Base-by-base conservation (phyloP, 1,140 invertebrate species). In the Heterodera schachtii region DNA sequence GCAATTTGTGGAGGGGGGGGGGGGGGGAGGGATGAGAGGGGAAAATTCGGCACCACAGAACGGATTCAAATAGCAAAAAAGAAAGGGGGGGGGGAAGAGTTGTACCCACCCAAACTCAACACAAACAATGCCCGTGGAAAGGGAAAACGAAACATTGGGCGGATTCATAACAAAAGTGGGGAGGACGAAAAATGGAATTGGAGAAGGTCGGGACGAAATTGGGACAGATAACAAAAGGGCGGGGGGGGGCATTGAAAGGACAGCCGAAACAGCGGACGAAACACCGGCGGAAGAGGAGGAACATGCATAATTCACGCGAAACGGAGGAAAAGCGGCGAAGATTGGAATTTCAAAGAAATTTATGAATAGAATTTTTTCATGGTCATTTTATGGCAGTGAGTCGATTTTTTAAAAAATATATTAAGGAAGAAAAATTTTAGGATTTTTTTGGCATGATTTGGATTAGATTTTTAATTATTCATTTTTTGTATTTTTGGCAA, bases 231-330 rank as follows among this genome's bases (percentile, higher is more conserved):
- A 60, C 19, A 60, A 60, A 60, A 19, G 13, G 57, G 16, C 13
- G 57, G 11, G 57, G 57, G 13, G 57, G 57, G 57, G 57, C 9
- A 19, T 9, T 4, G 57, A 19, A 19, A 19, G 57, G 49, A 19
- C 4, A 19, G 57, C 11, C 4, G 11, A 60, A 60, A 16, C 11
- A 60, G 1, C 57, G 11, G 57, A 60, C 57, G 31, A 31, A 31
- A 5, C 57, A 60, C 19, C 69, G 3, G 69, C 69, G 19, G 44
- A 6, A 69, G 67, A 69, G 16, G 67, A 6, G 11, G 11, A 13
- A 71, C 43, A 6, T 71, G 31, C 69, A 71, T 71, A 71, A 71
- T 71, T 71, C 69, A 71, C 44, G 9, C 4, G 21, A 71, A 41
- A 64, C 57, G 16, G 57, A 64, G 31, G 69, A 46, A 11, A 52